Evolutionary conservation across 2,113 vertebrate species (phyloP), one percentile per base, ranked within the genome.

Genomic region (Oryzias curvinotus): DNA sequence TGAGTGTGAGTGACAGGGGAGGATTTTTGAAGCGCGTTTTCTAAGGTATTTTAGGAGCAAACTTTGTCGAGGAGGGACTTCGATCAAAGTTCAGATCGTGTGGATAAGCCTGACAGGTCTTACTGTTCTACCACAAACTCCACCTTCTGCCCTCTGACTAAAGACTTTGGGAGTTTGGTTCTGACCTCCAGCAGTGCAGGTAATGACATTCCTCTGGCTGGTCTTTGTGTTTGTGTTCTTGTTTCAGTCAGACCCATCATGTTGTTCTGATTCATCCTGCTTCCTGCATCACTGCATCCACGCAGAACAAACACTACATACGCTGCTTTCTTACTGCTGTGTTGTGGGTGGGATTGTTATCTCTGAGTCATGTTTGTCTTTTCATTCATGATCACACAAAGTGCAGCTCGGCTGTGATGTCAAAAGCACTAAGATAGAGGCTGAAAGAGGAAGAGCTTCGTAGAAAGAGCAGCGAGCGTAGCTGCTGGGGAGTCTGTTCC

Each of bases 371-470:
- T 65, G 64, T 63, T 80, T 65, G 69, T 67, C 72, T 73, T 86
- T 85, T 84, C 82, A 86, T 89, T 86, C 77, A 80, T 77, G 55
- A 74, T 61, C 12, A 15, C 51, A 62, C 3, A 25, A 68, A 50
- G 50, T n/a, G 23, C 48, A 46, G 65, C 14, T 16, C 44, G 5
- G 2, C 43, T 52, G 43, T 57, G 71, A 71, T 65, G 62, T 71
- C 66, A 69, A 57, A 56, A 26, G 47, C 65, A 56, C 52, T 14
- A 45, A 68, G 75, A 43, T 30, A 30, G 52, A 50, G 50, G 45
- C 41, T 36, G 21, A 48, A 42, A 55, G 21, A 30, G 28, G 65
- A 43, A 14, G 63, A 57, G 56, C 23, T 48, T 53, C 18, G 21
- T 10, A 13, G 16, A 41, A 44, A 45, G 42, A 17, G 23, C n/a